Conservation (phyloP, 1,140 invertebrate genomes). For the Caerostris extrusa region DNA sequence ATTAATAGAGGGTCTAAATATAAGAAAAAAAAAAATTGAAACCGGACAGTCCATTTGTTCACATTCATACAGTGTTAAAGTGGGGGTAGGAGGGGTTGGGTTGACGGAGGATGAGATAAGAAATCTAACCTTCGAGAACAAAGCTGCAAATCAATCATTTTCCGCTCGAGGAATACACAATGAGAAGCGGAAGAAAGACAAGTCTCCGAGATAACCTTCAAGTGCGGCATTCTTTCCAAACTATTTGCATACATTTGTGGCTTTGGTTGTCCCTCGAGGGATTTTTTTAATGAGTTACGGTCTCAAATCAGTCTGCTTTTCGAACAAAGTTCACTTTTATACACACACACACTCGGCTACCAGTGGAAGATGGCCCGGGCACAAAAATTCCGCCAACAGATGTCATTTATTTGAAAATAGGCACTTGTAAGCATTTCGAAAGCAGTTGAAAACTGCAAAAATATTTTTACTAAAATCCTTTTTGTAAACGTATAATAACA, state of each 20-base stretch:
- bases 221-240: constrained; percentile 10
- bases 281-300: constrained; percentile 10
- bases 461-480: too few species aligned
- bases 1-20: too few species aligned
- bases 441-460: too few species aligned
- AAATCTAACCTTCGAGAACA: constrained; percentile 31
- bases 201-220: constrained; percentile 14
- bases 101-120: constrained; percentile 15
- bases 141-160: constrained; percentile 13
- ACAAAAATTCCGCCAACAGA: neutral
- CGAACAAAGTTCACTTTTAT: neutral
- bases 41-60: neutral
- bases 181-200: constrained; percentile 35
- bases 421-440: neutral
- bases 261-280: constrained; percentile 10
- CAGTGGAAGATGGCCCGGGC: neutral
- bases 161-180: constrained; percentile 21
- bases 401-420: neutral
- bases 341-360: neutral
- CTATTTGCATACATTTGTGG: constrained; percentile 39
- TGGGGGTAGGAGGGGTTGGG: neutral
- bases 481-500: too few species aligned
- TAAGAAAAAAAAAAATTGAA: too few species aligned
- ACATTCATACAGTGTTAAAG: constrained; percentile 3
- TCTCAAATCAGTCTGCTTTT: neutral